Evolutionary conservation across 2,113 vertebrate genomes (phyloP).

Genomic region (Clarias gariepinus): DNA sequence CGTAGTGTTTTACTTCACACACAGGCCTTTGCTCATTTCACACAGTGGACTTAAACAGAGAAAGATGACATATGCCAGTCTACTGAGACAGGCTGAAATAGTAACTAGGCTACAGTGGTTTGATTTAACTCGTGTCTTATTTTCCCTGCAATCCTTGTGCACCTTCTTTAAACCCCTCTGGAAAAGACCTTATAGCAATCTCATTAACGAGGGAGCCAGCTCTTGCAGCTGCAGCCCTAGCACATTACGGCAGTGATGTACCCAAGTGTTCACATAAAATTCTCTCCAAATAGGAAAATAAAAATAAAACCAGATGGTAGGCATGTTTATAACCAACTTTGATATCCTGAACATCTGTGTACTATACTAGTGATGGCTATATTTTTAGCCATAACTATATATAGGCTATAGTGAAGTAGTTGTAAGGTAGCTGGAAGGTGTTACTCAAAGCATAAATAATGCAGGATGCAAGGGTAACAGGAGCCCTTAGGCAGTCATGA

Average conservation of each 20-base stretch:
- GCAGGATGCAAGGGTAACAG: slow-evolving; percentile 35
- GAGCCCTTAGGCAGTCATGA: slow-evolving; percentile 37
- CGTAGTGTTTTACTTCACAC: neutral
- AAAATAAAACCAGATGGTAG: slow-evolving; percentile 37
- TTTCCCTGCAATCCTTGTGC: slow-evolving; percentile 36
- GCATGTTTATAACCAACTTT: slow-evolving; percentile 12
- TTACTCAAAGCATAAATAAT: slow-evolving; percentile 51
- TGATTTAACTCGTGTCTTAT: slow-evolving; percentile 24
- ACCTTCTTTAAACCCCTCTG: slow-evolving; percentile 26
- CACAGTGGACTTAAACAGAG: slow-evolving; percentile 12
- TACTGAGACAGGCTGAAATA: slow-evolving; percentile 49
- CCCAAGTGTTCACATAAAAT: slow-evolving; percentile 21
- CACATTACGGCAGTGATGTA: slow-evolving; percentile 41
- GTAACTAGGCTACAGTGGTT: slow-evolving; percentile 48
- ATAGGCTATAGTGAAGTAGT: slow-evolving; percentile 12
- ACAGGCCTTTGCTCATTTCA: slow-evolving; percentile 2
- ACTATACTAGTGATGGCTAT: neutral
- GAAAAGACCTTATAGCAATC: slow-evolving; percentile 45
- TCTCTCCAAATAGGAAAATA: slow-evolving; percentile 26
- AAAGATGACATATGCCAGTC: slow-evolving; percentile 20
- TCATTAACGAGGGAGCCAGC: slow-evolving; percentile 49
- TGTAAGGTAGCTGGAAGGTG: slow-evolving; percentile 27
- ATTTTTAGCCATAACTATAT: neutral
- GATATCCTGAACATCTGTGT: neutral
- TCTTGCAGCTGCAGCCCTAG: slow-evolving; percentile 24